Evolutionary conservation across 2,797 vertebrate species (phyloP).

Genomic region (Monodelphis domestica): DNA sequence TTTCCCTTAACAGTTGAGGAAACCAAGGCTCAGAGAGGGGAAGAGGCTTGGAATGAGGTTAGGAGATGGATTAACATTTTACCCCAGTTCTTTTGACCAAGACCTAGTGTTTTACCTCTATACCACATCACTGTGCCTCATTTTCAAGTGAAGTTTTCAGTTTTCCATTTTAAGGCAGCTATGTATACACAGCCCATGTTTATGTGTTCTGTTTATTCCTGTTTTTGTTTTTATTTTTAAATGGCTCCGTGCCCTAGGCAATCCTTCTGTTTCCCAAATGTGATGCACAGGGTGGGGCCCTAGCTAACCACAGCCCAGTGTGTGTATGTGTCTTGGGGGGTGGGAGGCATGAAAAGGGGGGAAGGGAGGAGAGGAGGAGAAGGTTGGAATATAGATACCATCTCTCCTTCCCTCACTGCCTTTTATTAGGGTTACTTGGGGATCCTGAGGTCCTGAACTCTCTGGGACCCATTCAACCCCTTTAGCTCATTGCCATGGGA

Average conservation of each 20-base stretch:
- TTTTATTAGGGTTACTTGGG: not conserved
- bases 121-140: not conserved
- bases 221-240: constrained; percentile 72
- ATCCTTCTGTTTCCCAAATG: constrained; percentile 76
- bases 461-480: not conserved
- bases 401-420: not conserved
- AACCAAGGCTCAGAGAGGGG: not conserved
- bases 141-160: constrained; percentile 39
- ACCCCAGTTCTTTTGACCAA: not conserved
- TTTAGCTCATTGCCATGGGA: not conserved
- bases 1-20: not conserved
- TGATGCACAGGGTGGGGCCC: constrained; percentile 25
- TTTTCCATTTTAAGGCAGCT: constrained; percentile 8
- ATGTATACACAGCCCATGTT: constrained; percentile 27
- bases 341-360: constrained; percentile 52
- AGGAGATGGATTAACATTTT: not conserved
- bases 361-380: constrained; percentile 39
- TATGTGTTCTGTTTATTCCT: constrained; percentile 61
- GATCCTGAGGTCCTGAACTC: not conserved
- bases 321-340: constrained; percentile 56
- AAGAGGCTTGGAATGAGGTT: not conserved
- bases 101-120: not conserved
- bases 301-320: not conserved
- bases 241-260: constrained; percentile 77
- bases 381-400: not conserved